Evolutionary conservation across 2,888 invertebrate genomes (phyloP).

Genomic region (Mechanitis messenoides): DNA sequence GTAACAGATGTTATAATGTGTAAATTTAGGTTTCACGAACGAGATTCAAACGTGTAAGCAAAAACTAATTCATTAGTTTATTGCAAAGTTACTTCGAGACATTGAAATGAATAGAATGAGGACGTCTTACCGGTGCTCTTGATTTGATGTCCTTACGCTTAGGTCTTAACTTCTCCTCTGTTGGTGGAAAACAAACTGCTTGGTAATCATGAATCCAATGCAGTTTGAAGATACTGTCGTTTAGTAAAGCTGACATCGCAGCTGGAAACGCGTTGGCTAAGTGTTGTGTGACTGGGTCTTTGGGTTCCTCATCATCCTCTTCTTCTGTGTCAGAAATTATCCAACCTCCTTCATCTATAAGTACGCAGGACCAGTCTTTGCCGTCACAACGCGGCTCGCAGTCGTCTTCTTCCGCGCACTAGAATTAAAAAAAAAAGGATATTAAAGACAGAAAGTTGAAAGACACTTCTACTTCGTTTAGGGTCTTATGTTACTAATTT

Average conservation of each 20-base stretch:
- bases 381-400: constrained; percentile 57
- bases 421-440: constrained; percentile 5
- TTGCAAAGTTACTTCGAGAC: not conserved
- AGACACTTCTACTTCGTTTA: no score
- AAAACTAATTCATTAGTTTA: no score
- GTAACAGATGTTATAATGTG: constrained; percentile 22
- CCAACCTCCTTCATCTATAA: constrained; percentile 68
- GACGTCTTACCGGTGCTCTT: constrained; percentile 41
- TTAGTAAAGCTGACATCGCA: constrained; percentile 56
- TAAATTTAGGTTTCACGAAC: no score
- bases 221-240: constrained; percentile 51
- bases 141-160: constrained; percentile 18
- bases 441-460: no score
- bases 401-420: constrained; percentile 53
- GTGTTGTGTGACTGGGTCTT: constrained; percentile 48
- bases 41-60: not conserved
- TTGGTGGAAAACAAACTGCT: constrained; percentile 56
- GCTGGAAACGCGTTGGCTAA: constrained; percentile 51
- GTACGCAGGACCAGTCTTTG: constrained; percentile 54
- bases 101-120: not conserved
- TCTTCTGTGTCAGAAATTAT: constrained; percentile 48
- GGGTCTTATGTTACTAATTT: no score
- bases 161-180: constrained; percentile 32
- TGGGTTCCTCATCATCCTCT: constrained; percentile 35
- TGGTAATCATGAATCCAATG: constrained; percentile 69